Percentiles rank a stretch among this genome's conserved stretches.
phyloP scores from a whole-genome alignment of 2,888 invertebrate species.

The Imbricaverruca yamaguchii region DNA sequence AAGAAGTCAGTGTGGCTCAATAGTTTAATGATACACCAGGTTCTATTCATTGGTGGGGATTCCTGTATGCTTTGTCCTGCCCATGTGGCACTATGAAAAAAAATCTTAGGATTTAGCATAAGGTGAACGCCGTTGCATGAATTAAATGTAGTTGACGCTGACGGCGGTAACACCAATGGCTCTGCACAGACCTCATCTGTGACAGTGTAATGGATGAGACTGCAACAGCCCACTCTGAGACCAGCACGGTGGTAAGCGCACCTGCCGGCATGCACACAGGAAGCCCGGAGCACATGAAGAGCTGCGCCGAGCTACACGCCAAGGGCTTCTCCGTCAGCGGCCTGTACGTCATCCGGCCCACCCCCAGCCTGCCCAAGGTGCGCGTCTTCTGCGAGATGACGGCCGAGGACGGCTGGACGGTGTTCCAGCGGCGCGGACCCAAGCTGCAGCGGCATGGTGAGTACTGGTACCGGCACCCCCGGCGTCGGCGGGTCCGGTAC shows the following conservation, averaged over 20 bases:
- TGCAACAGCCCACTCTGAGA: no score
- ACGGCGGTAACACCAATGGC: no score
- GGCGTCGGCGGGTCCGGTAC: no score
- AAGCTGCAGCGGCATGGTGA: not conserved
- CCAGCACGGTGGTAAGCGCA: no score
- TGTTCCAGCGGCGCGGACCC: conserved; percentile 8
- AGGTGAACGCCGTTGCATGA: no score
- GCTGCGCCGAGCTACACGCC: not conserved
- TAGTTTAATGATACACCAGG: no score
- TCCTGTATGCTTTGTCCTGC: not conserved
- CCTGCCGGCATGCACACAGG: not conserved
- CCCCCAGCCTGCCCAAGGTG: not conserved
- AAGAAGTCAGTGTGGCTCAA: no score
- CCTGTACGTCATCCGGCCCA: not conserved
- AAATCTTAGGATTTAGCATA: no score
- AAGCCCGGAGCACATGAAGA: not conserved
- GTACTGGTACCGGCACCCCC: not conserved
- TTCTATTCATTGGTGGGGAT: not conserved
- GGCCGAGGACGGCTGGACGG: not conserved
- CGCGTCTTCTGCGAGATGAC: conserved; percentile 16
- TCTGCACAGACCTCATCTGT: no score
- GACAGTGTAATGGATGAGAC: no score
- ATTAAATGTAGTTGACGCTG: no score
- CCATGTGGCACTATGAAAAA: not conserved
- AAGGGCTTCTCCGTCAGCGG: not conserved